These are phyloP conservation scores for Arizona elegans DNA, from an alignment of 2,113 vertebrate species.

Conservation along the genomic window DNA sequence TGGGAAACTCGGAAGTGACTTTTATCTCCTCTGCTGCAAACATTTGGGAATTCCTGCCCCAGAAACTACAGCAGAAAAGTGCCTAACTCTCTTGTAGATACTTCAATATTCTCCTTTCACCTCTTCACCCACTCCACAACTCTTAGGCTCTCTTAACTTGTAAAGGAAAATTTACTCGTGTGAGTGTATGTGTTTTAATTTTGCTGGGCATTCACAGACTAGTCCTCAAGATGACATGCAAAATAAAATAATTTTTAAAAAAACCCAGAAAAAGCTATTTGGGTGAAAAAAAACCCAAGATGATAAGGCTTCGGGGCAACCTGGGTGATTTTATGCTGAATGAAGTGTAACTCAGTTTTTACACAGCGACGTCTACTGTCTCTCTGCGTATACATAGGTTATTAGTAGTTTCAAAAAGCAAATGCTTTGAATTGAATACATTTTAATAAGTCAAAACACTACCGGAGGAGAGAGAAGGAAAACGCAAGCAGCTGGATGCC, in stretches of 20 bases:
- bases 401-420: not conserved
- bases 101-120: not conserved
- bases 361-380: not conserved
- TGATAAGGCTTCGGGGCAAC: no score
- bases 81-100: not conserved
- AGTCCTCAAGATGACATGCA: not conserved
- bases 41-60: not conserved
- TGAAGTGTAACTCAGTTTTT: not conserved
- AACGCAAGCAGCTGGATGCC: not conserved
- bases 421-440: not conserved
- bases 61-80: not conserved
- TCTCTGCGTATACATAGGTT: not conserved
- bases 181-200: not conserved
- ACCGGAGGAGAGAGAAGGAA: not conserved
- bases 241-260: not conserved
- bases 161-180: not conserved
- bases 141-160: not conserved
- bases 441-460: not conserved
- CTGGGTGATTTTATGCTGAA: no score
- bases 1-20: not conserved
- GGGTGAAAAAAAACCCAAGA: not conserved
- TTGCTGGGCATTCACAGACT: not conserved
- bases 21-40: not conserved
- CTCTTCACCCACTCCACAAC: not conserved
- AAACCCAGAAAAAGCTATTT: not conserved